Conservation (phyloP, 2,113 vertebrate genomes). For the Sphyrna mokarran region DNA sequence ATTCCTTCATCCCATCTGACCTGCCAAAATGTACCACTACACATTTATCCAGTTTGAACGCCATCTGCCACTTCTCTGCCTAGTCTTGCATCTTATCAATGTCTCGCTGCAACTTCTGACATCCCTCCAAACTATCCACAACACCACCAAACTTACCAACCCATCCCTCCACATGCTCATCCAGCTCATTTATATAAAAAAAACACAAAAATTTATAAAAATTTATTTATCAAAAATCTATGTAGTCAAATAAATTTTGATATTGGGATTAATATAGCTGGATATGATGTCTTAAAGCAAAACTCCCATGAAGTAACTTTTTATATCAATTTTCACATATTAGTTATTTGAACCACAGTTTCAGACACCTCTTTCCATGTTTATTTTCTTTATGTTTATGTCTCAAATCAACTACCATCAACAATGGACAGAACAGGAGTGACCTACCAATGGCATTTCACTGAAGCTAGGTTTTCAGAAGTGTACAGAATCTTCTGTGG, state of each 20-base stretch:
- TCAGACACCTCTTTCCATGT: not conserved
- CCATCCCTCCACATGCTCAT: too few species aligned
- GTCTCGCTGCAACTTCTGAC: too few species aligned
- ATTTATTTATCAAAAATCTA: too few species aligned
- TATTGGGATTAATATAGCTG: not conserved
- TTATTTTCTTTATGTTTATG: not conserved
- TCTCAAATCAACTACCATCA: not conserved
- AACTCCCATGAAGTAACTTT: not conserved
- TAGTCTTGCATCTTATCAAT: too few species aligned
- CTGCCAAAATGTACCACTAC: too few species aligned
- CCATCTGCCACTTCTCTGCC: too few species aligned
- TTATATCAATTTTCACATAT: not conserved
- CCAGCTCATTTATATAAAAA: too few species aligned
- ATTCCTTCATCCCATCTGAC: too few species aligned
- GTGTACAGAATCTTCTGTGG: not conserved
- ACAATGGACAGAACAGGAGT: not conserved
- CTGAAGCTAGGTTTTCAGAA: not conserved
- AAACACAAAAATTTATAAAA: too few species aligned
- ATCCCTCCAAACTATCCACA: too few species aligned
- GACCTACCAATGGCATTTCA: not conserved
- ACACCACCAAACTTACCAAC: too few species aligned
- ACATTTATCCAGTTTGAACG: too few species aligned
- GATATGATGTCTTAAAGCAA: not conserved
- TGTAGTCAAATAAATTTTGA: not conserved
- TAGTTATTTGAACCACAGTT: not conserved